Evolutionary conservation across 1,140 invertebrate species (phyloP), one percentile per base, ranked within the genome.

Genomic region (Leguminivora glycinivorella): DNA sequence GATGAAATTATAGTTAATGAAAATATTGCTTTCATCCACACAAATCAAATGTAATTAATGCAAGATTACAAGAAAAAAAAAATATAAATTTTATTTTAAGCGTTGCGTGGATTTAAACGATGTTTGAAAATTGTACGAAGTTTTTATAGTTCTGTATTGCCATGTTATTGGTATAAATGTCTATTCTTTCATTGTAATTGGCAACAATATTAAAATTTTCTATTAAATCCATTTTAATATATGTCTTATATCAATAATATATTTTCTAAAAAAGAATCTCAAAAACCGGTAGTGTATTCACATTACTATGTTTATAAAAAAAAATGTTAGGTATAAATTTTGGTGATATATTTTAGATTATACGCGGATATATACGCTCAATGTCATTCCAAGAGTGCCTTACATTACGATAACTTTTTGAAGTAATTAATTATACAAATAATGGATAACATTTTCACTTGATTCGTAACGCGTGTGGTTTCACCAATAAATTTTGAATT

Each of bases 321-420:
- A 66, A 67, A 70, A 70, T 47, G 9, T 68, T 69, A 72, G 66
- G 70, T 38, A 22, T 69, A 73, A 73, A 72, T 72, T 71, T 72
- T 72, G 68, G 72, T 78, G 72, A 77, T 77, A 79, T 40, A 67
- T 56, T 40, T 68, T 68, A 71, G 40, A 72, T 43, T 68, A 34
- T 72, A 40, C 58, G 17, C 24, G 34, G 68, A 58, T 52, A 17
- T 70, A 60, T 75, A 67, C 68, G 84, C 85, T 87, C 85, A 87
- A 90, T 90, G 88, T 88, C 87, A 90, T 88, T 89, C 85, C 79
- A 70, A 75, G 78, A 80, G 87, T 88, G 84, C 84, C 84, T 90
- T 81, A 79, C 67, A 70, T 71, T 70, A 60, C 29, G 47, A 69
- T 71, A 72, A 72, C 72, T 63, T 29, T 75, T 74, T 69, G 38